phyloP scores from a whole-genome alignment of 2,113 vertebrate genomes.

The Hypanus sabinus region DNA sequence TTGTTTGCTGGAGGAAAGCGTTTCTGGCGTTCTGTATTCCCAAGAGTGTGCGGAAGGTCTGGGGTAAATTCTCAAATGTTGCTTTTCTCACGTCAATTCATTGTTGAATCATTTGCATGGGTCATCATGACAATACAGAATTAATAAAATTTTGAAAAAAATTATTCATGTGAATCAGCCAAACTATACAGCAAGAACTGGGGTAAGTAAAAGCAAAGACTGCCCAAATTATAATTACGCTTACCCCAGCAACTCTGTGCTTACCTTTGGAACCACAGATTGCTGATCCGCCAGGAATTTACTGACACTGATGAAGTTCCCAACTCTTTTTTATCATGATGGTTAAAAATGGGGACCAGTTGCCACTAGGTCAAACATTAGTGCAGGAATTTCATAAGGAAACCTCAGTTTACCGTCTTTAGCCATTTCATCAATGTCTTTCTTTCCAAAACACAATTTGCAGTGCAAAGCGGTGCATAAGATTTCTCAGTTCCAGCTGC shows the following conservation, averaged over 20 bases:
- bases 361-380: not conserved
- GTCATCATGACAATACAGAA: not conserved
- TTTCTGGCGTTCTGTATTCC: not conserved
- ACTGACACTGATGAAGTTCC: not conserved
- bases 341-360: not conserved
- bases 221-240: not conserved
- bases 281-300: not conserved
- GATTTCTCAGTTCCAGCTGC: not conserved
- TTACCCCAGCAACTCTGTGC: not conserved
- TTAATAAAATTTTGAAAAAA: not conserved
- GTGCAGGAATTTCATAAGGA: not conserved
- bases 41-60: not conserved
- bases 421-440: not conserved
- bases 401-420: not conserved
- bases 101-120: not conserved
- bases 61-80: not conserved
- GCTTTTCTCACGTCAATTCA: not conserved
- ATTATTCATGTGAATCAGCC: not conserved
- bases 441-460: not conserved
- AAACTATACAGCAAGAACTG: not conserved
- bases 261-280: not conserved
- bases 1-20: not conserved
- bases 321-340: not conserved
- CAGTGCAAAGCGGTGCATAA: not conserved
- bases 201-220: not conserved